These are phyloP conservation scores for Alligator mississippiensis DNA, from an alignment of 2,113 vertebrate genomes.

Conservation along the genomic window DNA sequence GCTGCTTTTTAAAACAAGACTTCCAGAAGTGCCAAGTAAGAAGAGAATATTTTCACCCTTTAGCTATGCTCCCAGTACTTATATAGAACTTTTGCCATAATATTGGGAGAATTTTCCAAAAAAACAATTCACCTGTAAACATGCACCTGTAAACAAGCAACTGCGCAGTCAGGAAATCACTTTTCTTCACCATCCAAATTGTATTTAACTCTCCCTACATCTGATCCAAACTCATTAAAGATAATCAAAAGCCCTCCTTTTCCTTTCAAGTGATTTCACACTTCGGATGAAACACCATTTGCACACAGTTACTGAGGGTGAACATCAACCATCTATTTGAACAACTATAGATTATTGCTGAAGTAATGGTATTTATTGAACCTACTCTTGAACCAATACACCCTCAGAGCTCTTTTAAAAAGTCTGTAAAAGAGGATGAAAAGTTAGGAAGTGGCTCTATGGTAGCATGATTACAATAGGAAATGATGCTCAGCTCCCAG, in stretches of 20 bases:
- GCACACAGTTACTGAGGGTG: background rate
- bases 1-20: background rate
- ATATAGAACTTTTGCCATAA: background rate
- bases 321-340: background rate
- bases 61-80: background rate
- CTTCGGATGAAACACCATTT: background rate
- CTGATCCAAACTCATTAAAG: background rate
- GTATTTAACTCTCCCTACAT: fast-evolving
- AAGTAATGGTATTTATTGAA: background rate
- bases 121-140: too few relatives aligned
- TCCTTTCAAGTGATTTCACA: background rate
- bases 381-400: background rate
- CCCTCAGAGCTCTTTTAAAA: background rate
- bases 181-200: background rate
- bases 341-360: background rate
- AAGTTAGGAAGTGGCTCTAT: background rate
- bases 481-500: background rate
- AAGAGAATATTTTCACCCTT: background rate
- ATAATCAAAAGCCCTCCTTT: background rate
- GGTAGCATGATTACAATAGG: background rate
- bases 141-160: background rate
- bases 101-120: background rate
- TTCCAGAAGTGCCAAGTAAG: background rate
- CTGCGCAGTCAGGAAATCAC: fast-evolving
- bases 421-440: background rate